Conservation (phyloP, 2,113 vertebrate species). For the Prinia subflava region DNA sequence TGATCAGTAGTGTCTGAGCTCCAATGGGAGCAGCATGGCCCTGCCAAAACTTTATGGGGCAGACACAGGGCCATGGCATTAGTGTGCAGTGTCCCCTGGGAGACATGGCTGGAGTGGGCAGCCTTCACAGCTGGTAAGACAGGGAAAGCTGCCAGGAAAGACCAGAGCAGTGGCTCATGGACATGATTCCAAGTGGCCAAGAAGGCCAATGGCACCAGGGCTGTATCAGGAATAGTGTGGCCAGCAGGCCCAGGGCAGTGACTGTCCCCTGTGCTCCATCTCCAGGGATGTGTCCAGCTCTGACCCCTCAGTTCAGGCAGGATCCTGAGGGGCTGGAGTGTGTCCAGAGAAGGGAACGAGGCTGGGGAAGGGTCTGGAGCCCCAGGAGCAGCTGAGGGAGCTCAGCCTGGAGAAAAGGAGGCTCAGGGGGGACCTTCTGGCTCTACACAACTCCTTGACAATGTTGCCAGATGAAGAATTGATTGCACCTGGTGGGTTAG, state of each 20-base stretch:
- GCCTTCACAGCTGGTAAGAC: not conserved
- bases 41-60: too few species aligned
- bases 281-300: not conserved
- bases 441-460: not conserved
- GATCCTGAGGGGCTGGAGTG: not conserved
- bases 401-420: not conserved
- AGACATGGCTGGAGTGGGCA: not conserved
- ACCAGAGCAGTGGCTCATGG: not conserved
- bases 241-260: not conserved
- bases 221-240: not conserved
- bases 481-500: not conserved
- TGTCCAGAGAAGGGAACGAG: accelerated
- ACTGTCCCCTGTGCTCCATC: not conserved
- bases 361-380: not conserved
- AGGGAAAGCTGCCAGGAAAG: not conserved
- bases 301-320: not conserved
- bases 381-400: not conserved
- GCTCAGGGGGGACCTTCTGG: not conserved
- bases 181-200: not conserved
- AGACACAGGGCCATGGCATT: not conserved
- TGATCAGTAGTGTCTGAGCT: not conserved
- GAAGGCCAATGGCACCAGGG: too few species aligned
- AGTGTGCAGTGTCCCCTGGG: not conserved
- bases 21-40: not conserved
- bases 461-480: not conserved